Conservation (phyloP, 2,113 vertebrate genomes). For the Synodontis membranacea region DNA sequence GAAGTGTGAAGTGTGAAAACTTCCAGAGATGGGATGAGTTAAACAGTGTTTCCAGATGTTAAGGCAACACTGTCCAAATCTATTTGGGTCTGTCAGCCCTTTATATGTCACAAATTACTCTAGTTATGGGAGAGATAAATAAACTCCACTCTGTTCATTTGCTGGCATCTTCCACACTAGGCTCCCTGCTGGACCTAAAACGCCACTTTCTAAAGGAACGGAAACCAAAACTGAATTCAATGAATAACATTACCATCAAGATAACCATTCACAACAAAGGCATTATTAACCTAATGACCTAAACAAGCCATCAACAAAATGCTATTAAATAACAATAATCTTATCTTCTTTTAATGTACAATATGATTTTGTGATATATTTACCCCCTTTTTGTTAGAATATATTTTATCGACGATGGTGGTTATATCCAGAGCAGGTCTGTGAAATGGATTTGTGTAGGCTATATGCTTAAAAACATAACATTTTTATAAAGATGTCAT, state of each 20-base stretch:
- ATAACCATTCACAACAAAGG: background rate
- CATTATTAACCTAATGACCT: background rate
- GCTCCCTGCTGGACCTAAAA: constrained; percentile 30
- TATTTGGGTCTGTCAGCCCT: constrained; percentile 72
- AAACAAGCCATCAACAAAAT: background rate
- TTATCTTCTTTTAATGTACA: background rate
- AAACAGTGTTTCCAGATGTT: constrained; percentile 93
- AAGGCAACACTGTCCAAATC: constrained; percentile 73
- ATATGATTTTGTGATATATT: background rate
- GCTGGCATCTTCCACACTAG: constrained; percentile 17
- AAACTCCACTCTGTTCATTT: constrained; percentile 46
- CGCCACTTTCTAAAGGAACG: constrained; percentile 11
- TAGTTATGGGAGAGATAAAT: constrained; percentile 56
- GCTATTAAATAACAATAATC: background rate
- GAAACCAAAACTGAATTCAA: constrained; percentile 30
- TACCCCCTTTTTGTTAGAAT: background rate
- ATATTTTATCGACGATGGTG: background rate
- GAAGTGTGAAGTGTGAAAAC: constrained; percentile 98
- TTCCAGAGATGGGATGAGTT: constrained; percentile 84
- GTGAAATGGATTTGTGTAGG: background rate
- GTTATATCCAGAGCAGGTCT: background rate
- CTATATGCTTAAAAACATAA: background rate
- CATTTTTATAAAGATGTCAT: background rate
- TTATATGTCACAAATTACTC: constrained; percentile 70
- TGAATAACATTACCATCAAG: constrained; percentile 20